Base-by-base conservation (phyloP, 2,797 vertebrate species). In the Alosa sapidissima region DNA sequence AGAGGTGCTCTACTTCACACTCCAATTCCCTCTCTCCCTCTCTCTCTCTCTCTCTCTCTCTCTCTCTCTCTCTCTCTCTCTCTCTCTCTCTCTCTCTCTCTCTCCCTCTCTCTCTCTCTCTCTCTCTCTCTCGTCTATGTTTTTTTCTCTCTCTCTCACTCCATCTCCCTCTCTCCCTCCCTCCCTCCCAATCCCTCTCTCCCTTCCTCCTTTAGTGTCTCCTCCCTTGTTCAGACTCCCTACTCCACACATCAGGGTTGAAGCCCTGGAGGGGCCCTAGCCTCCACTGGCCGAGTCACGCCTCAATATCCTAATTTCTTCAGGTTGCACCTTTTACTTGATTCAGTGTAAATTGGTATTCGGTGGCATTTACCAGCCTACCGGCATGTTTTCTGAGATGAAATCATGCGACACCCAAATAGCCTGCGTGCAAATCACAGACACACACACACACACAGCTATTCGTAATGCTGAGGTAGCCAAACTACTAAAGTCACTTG, bases 1-100 rank as follows among this genome's bases (percentile, higher is more conserved):
- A 83, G 21, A 48, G 49, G 82, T 83, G 82, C 68, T 83, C 72
- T 83, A 81, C 82, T 87, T 85, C 72, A 51, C 4, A 21, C 54
- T 28, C 54, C 33, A 33, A 41, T 41, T 72, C 54, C 13, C 24
- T 68, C 24, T 68, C 24, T 60, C 58, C 24, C 19, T 60, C 58
- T 60, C 62, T 65, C 62, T 1, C 9, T 65, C 62, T 33, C 62
- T 24, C 21, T 72, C 83, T 75, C 24, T 2, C 45, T 49, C 62
- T 48, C 41, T 6, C 36, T 16, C 11, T n/a, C 8, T 41, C 33
- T 36, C 1, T 51, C 14, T 7, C 14, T 82, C 49, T 41, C 24
- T n/a, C 24, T 51, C 65, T 41, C 24, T 7, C 45, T 65, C 82
- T 16, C 54, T 19, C 54, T 58, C 54, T 58, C 54, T 58, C 54